Base-by-base conservation (phyloP, 1,140 invertebrate species). In the Amyelois transitella region DNA sequence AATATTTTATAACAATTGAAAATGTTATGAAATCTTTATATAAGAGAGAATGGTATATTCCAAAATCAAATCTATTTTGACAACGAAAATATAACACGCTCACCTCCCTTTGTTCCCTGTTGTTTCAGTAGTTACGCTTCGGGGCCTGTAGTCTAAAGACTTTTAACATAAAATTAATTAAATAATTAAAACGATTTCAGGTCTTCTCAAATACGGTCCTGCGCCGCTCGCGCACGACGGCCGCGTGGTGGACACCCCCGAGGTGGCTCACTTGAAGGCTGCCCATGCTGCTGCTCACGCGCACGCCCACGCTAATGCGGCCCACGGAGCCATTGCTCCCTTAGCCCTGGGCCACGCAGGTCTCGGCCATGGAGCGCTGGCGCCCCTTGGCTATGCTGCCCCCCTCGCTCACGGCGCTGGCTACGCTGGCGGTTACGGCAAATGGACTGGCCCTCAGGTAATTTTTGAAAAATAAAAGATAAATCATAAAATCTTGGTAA, bases 241-340 rank as follows among this genome's bases (percentile, higher is more conserved):
- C 48, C 78, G 80, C 54, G 83, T 86, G 17, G 74, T 91, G 14
- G 92, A 93, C 80, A 92, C 91, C 6, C 91, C 91, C 43, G 92
- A 86, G 78, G 86, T 89, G 6, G 85, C 85, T 18, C 86, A 89
- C 72, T 69, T 86, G 47, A 87, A 87, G 62, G 91, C 91, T 7
- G 90, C 90, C 6, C 88, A 84, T 55, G 75, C 78, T 28, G 86
- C 78, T 7, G 86, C 89, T 1, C 83, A 89, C 64, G 90, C 90
- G 43, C 86, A 89, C 72, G 91, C 88, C 47, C 86, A 82, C 50
- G 86, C 75, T 18, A 69, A 76, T 0, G 72, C 72, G 51, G 49
- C 71, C 4, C 79, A 90, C 17, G 83, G 63, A 18, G 84, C 63
- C 12, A 62, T 57, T 22, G 32, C 32, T n/a, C 32, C 32, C 32